These are phyloP conservation scores for Lamellibrachia luymesi DNA, from an alignment of 1,140 invertebrate species.

Conservation along the genomic window DNA sequence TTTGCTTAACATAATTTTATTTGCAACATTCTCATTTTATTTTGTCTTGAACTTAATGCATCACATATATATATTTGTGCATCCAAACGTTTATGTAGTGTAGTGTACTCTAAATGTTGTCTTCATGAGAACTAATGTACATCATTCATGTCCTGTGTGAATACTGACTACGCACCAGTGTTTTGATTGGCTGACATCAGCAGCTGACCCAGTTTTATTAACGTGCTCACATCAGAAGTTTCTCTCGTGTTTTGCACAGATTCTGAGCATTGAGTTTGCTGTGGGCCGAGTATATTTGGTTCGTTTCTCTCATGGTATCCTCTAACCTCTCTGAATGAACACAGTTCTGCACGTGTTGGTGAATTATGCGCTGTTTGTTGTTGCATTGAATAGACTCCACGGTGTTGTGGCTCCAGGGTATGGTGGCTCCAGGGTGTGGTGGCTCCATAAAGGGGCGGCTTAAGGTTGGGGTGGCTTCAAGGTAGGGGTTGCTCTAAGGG, in stretches of 20 bases:
- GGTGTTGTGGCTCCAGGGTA: neutral
- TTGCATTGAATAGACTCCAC: neutral
- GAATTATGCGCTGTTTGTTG: neutral
- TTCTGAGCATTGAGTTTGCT: neutral
- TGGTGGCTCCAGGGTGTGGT: no score
- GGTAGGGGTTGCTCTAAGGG: no score
- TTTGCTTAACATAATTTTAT: neutral
- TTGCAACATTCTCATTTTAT: neutral
- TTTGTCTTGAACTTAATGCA: neutral
- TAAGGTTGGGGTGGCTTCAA: neutral
- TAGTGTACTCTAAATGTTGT: no score
- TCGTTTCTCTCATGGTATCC: neutral
- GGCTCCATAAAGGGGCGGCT: no score
- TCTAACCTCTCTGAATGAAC: neutral
- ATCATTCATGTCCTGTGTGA: no score
- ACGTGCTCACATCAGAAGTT: no score
- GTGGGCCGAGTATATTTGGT: neutral
- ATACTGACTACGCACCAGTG: no score
- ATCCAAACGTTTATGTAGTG: neutral
- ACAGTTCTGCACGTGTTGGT: neutral
- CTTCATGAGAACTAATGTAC: no score
- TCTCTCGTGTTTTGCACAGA: neutral
- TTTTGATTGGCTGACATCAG: no score
- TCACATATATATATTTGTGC: neutral
- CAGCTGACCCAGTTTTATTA: no score